phyloP scores from a whole-genome alignment of 2,113 vertebrate species.

The Oreocharis arfaki region DNA sequence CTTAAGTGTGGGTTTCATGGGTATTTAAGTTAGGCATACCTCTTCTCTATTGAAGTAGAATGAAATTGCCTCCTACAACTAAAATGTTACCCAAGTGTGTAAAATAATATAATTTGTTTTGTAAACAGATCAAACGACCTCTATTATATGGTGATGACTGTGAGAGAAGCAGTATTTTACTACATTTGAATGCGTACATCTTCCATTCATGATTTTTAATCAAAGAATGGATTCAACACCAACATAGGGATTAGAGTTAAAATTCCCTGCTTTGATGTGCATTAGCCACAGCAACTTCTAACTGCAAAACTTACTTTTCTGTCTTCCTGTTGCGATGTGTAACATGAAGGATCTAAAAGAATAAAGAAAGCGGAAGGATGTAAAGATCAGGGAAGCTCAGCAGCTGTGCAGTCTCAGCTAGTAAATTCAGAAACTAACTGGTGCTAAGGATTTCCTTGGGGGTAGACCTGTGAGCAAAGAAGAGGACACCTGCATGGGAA shows the following conservation, averaged over 20 bases:
- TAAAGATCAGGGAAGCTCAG: not conserved
- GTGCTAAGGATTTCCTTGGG: not conserved
- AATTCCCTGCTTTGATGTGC: not conserved
- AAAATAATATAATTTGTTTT: slow-evolving; percentile 68
- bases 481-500: not conserved
- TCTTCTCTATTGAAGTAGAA: slow-evolving; percentile 62
- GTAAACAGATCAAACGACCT: slow-evolving; percentile 57
- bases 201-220: slow-evolving; percentile 57
- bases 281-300: not conserved
- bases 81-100: slow-evolving; percentile 48
- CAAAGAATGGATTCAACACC: slow-evolving; percentile 38
- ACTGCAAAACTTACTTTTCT: not conserved
- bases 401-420: not conserved
- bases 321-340: not conserved
- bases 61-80: slow-evolving; percentile 55
- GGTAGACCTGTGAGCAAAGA: not conserved
- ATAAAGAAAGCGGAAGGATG: not conserved
- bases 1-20: slow-evolving; percentile 6
- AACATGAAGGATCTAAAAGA: not conserved
- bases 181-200: slow-evolving; percentile 31
- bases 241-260: not conserved
- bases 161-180: slow-evolving; percentile 56
- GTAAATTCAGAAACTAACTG: not conserved
- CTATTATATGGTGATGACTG: slow-evolving; percentile 44
- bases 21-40: slow-evolving; percentile 53